Base-by-base conservation (phyloP, 2,888 invertebrate genomes). In the Ectropis crepuscularia region DNA sequence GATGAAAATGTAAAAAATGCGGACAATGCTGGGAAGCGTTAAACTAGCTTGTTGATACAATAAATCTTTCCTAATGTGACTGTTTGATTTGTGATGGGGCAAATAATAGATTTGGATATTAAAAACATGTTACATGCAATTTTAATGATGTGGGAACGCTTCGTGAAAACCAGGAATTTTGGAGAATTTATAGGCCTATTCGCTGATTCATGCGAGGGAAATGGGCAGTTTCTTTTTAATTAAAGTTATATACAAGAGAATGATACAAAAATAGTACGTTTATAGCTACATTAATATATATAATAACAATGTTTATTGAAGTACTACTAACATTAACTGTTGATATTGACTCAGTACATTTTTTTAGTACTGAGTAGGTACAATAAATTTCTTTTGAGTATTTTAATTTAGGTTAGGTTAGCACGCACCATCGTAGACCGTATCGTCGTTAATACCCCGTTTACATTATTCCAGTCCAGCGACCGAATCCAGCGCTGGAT, bases 31-130 rank as follows among this genome's bases (percentile, higher is more conserved):
- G 41, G 41, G 10, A 53, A 11, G 12, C 42, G n/a, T n/a, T 6
- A 61, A n/a, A 45, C 12, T 41, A 42, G 36, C 45, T 6, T 47
- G 63, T 63, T 43, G 45, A 39, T n/a, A 16, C 50, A 50, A 71
- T 74, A 74, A 74, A 71, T 74, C 72, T 70, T 9, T 38, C 39
- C 62, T 72, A 72, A 74, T 72, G 74, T 71, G 74, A 74, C 74
- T 65, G 38, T 12, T 54, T 74, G 72, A 74, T 70, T 74, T 74
- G 72, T 74, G 74, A 66, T 63, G 69, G 65, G 68, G 67, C 67
- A 67, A 69, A 69, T 73, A 68, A 69, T 69, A 67, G 69, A 67
- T 68, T 68, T 59, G 58, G 63, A 51, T 68, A 71, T 70, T 66
- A 63, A 65, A 71, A 69, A 58, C 53, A 64, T 67, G 65, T 67